Conservation (phyloP, 2,797 vertebrate species). For the Rallus crepitans region DNA sequence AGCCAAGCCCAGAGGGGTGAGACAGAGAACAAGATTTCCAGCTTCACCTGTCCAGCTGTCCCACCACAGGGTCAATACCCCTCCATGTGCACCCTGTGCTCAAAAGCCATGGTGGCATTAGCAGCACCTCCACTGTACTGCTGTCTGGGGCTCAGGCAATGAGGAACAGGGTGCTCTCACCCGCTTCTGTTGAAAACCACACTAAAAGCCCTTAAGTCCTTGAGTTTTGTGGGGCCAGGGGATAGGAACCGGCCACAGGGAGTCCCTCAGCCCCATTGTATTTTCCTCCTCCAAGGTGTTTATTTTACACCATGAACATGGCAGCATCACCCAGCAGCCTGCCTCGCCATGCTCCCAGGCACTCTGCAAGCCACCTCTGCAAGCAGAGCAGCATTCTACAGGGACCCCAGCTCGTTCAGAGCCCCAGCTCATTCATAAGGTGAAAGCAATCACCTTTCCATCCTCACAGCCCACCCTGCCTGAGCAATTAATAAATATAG, state of each 20-base stretch:
- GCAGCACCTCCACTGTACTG: neutral
- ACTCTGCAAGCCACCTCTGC: neutral
- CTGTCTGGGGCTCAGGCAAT: neutral
- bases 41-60: neutral
- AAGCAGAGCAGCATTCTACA: neutral
- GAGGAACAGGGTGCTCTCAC: neutral
- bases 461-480: neutral
- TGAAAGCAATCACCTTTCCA: accelerated
- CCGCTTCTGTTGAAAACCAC: neutral
- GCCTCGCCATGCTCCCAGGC: accelerated
- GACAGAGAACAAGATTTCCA: neutral
- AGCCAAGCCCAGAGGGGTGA: neutral
- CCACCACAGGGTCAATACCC: neutral
- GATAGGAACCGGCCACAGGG: neutral
- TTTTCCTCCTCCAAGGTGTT: neutral
- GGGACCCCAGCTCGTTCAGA: neutral
- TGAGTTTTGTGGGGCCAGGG: neutral
- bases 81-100: no score
- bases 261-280: neutral
- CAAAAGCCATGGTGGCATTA: neutral
- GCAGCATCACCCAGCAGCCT: neutral
- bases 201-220: accelerated
- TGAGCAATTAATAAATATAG: neutral
- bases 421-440: accelerated
- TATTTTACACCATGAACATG: accelerated